These are phyloP conservation scores for Mayetiola destructor DNA, from an alignment of 2,888 invertebrate species.

Conservation along the genomic window DNA sequence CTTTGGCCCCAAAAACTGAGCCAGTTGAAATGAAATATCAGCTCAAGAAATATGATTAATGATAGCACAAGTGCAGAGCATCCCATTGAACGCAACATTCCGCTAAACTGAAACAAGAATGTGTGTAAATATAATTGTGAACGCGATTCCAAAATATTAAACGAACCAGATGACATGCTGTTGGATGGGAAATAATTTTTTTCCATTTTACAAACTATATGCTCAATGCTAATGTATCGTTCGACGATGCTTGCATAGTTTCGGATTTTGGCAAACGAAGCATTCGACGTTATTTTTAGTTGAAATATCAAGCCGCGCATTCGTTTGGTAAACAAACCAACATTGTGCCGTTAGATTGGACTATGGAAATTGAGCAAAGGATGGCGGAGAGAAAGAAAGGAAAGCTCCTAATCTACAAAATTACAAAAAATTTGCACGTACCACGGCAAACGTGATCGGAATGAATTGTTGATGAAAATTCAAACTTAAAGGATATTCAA, in stretches of 20 bases:
- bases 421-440: slow-evolving; percentile 16
- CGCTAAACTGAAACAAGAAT: too few relatives aligned
- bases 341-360: too few relatives aligned
- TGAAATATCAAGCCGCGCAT: background rate
- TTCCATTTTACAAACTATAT: too few relatives aligned
- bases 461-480: slow-evolving; percentile 10
- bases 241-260: background rate
- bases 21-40: too few relatives aligned
- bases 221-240: slow-evolving; percentile 1
- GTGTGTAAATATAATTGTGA: too few relatives aligned
- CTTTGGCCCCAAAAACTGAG: too few relatives aligned
- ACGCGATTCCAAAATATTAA: too few relatives aligned
- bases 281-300: background rate
- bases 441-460: slow-evolving; percentile 15
- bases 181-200: too few relatives aligned
- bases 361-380: background rate
- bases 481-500: background rate
- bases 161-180: too few relatives aligned
- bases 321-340: background rate
- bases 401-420: slow-evolving; percentile 16
- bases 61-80: too few relatives aligned
- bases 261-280: background rate
- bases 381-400: slow-evolving; percentile 7
- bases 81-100: too few relatives aligned
- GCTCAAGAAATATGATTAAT: too few relatives aligned